These are phyloP conservation scores for Stramonita haemastoma DNA, from an alignment of 2,888 invertebrate species.

Conservation along the genomic window DNA sequence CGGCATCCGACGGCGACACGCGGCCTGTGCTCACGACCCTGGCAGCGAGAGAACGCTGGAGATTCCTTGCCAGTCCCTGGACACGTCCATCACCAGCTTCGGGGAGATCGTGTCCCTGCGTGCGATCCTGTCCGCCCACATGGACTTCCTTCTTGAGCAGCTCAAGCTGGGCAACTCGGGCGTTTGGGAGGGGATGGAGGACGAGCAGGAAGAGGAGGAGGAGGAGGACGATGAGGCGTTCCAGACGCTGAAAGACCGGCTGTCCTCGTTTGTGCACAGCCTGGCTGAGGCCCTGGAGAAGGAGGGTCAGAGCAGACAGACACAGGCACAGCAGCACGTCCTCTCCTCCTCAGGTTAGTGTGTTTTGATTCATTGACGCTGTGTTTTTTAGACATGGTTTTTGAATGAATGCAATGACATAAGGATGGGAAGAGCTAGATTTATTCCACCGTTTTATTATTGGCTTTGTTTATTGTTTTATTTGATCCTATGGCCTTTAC, in stretches of 20 bases:
- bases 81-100: slow-evolving; percentile 54
- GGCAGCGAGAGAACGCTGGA: slow-evolving; percentile 45
- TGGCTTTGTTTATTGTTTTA: too few species aligned
- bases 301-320: slow-evolving; percentile 44
- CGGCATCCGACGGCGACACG: slow-evolving; percentile 48
- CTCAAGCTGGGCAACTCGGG: slow-evolving; percentile 43
- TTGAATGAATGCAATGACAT: too few species aligned
- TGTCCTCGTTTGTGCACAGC: slow-evolving; percentile 49
- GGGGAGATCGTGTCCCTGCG: slow-evolving; percentile 53
- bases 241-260: slow-evolving; percentile 45
- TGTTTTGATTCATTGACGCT: too few species aligned
- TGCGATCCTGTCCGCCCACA: slow-evolving; percentile 46
- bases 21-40: slow-evolving; percentile 43
- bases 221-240: slow-evolving; percentile 39
- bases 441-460: too few species aligned
- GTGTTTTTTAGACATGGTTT: too few species aligned
- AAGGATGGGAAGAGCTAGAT: too few species aligned
- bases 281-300: slow-evolving; percentile 48
- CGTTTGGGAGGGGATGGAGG: slow-evolving; percentile 41
- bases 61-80: slow-evolving; percentile 53
- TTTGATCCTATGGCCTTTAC: too few species aligned
- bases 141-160: slow-evolving; percentile 48
- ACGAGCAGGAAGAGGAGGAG: slow-evolving; percentile 48
- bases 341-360: slow-evolving; percentile 12
- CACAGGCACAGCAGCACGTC: neutral